Evolutionary conservation across 37 sponge, comb jelly and placozoan species (phyloP).

Genomic region (Chondrilla cf. caribensis): DNA sequence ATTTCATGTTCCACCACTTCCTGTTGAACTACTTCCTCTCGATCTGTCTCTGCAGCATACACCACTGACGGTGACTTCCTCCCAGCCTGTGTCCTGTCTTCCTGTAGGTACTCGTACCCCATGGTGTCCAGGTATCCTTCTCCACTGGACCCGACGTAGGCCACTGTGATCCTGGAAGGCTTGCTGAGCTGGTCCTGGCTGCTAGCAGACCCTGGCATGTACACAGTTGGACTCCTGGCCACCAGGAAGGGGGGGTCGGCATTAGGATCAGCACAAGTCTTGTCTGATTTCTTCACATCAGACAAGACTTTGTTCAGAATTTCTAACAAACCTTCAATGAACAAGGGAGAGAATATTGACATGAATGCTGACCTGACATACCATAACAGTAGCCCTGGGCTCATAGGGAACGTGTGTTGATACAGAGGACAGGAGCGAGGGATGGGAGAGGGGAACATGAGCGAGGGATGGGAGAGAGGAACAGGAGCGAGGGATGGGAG

Average conservation of each 20-base stretch:
- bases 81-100: not conserved
- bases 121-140: not conserved
- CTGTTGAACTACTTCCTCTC: not conserved
- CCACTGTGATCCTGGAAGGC: not conserved
- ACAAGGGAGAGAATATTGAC: not conserved
- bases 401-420: no score
- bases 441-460: no score
- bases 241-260: not conserved
- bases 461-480: no score
- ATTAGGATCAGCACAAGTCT: no score
- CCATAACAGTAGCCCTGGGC: no score
- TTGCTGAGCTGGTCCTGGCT: not conserved
- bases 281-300: not conserved
- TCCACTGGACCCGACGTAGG: not conserved
- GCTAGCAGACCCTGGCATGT: not conserved
- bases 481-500: no score
- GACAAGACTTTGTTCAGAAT: not conserved
- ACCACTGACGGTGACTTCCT: not conserved
- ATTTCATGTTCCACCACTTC: constrained; percentile 9
- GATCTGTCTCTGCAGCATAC: not conserved
- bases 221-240: not conserved
- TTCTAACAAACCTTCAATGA: not conserved
- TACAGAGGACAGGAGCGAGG: no score
- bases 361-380: not conserved
- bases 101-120: not conserved